Base-by-base conservation (phyloP, 2,888 invertebrate species). In the Scrobipalpa atriplicella region DNA sequence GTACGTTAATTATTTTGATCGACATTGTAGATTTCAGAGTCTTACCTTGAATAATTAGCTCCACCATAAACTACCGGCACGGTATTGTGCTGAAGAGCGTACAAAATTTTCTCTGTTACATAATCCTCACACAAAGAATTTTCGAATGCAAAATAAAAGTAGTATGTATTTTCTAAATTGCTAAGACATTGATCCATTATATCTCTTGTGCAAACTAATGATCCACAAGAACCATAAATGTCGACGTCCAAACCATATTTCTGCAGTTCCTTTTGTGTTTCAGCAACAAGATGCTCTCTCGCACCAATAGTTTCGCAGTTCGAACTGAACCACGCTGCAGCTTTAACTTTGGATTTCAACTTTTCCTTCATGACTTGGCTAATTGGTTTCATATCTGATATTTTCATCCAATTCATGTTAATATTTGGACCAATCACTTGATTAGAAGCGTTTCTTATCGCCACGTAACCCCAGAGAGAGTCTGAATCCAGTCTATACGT, bases 11-110 rank as follows among this genome's bases (percentile, higher is more conserved):
- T n/a, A n/a, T n/a, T n/a, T n/a, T n/a, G n/a, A n/a, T n/a, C n/a
- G n/a, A n/a, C n/a, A n/a, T n/a, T n/a, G n/a, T n/a, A n/a, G n/a
- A n/a, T n/a, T n/a, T 41, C 16, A 41, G 21, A 2, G 2, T 19
- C 16, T 61, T 64, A 86, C 90, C 87, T 88, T 43, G 82, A 84
- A 81, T 96, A 96, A 82, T 95, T 94, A 63, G 94, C 94, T 56
- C 94, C 94, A 1, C 95, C 95, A 85, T 94, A 95, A 5, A 95
- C 95, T 6, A 96, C 92, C 0, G 95, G 95, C 13, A 96, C 89
- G 0, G 95, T 90, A 75, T 94, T 88, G 77, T 94, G 93, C 72
- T 94, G 92, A n/a, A 93, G 79, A 43, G 93, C 85, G 68, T 85
- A 73, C 11, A 89, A 69, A 36, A 90, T 66, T 69, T 89, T 90